Percentiles rank a stretch among this genome's conserved stretches.
Conservation (phyloP, 2,797 vertebrate species). For the Lutjanus argentimaculatus region DNA sequence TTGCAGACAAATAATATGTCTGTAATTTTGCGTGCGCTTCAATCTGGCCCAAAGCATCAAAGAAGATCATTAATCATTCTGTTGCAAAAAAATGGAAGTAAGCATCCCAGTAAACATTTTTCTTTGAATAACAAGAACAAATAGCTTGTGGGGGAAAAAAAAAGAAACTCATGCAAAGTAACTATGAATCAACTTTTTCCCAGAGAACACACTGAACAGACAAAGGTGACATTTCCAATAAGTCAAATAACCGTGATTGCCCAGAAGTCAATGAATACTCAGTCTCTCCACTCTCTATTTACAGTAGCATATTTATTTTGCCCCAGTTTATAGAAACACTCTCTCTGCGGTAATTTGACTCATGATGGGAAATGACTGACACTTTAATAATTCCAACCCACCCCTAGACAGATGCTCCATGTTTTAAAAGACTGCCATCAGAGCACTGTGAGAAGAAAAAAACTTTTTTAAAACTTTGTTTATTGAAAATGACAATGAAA, state of each 20-base stretch:
- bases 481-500: too few relatives aligned
- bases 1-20: slow-evolving; percentile 38
- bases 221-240: slow-evolving; percentile 43
- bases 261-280: slow-evolving; percentile 10
- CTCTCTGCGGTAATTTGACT: slow-evolving; percentile 13
- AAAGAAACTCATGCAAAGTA: slow-evolving; percentile 20
- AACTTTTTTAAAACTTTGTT: too few relatives aligned
- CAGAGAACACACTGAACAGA: slow-evolving; percentile 2
- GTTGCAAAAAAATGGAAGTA: slow-evolving; percentile 12
- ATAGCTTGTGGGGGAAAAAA: neutral
- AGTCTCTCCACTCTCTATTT: slow-evolving; percentile 20
- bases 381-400: slow-evolving; percentile 31
- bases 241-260: neutral
- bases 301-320: slow-evolving; percentile 13
- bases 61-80: slow-evolving; percentile 57
- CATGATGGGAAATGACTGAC: slow-evolving; percentile 15
- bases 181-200: slow-evolving; percentile 43
- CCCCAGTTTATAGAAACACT: slow-evolving; percentile 12
- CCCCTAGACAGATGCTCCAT: slow-evolving; percentile 19
- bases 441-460: neutral
- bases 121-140: slow-evolving; percentile 50
- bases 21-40: slow-evolving; percentile 27
- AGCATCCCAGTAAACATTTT: slow-evolving; percentile 44
- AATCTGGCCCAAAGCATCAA: slow-evolving; percentile 35
- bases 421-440: slow-evolving; percentile 29